These are phyloP conservation scores for Altica lythri DNA, from an alignment of 2,888 invertebrate species.

Conservation along the genomic window DNA sequence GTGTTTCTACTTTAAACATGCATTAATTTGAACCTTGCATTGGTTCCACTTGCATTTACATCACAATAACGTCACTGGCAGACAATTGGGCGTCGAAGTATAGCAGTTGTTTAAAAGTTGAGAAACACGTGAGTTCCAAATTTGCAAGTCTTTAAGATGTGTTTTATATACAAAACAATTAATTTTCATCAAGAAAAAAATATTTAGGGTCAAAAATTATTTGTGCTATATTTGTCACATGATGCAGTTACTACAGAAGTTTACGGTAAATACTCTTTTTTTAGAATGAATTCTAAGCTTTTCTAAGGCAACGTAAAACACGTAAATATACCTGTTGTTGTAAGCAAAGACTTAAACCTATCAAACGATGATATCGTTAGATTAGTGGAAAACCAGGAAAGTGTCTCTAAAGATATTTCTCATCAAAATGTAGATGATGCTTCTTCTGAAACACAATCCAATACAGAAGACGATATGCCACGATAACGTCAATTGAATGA, in stretches of 20 bases:
- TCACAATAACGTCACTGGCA: too few relatives aligned
- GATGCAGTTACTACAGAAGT: neutral
- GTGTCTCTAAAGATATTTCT: neutral
- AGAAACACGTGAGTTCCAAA: too few relatives aligned
- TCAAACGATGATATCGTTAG: neutral
- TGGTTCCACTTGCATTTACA: too few relatives aligned
- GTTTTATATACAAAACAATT: neutral
- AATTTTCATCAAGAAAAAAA: neutral
- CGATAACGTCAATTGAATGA: neutral
- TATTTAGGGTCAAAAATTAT: neutral
- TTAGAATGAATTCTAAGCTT: neutral
- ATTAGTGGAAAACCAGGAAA: neutral
- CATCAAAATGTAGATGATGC: neutral
- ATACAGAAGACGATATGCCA: neutral
- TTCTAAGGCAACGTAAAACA: conserved; percentile 1
- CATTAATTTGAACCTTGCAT: too few relatives aligned
- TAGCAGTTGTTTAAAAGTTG: neutral
- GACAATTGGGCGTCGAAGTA: too few relatives aligned
- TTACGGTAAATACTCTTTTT: conserved; percentile 1
- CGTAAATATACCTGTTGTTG: neutral
- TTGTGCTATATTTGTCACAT: conserved; percentile 1
- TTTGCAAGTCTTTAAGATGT: neutral
- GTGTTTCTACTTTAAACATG: too few relatives aligned
- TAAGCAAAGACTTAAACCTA: neutral
- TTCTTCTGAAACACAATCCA: neutral